These are phyloP conservation scores for Mareca strepera DNA, from an alignment of 2,797 vertebrate genomes.

Conservation along the genomic window DNA sequence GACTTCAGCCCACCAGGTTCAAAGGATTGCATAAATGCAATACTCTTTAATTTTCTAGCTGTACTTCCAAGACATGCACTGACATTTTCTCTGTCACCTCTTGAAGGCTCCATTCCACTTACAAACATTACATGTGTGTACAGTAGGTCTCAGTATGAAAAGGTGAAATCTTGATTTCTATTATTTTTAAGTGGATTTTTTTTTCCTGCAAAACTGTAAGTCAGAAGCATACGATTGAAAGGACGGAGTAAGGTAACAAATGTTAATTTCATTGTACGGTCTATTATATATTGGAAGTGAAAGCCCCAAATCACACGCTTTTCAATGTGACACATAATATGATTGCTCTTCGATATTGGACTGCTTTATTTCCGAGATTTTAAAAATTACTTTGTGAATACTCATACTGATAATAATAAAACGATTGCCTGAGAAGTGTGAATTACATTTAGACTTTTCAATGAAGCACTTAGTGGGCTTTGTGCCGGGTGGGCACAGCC, in stretches of 20 bases:
- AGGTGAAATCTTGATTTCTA: constrained; percentile 33
- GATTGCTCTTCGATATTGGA: constrained; percentile 34
- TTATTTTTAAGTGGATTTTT: constrained; percentile 32
- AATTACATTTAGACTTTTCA: constrained; percentile 64
- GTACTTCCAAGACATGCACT: neutral
- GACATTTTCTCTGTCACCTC: neutral
- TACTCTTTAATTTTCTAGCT: neutral
- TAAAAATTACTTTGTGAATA: constrained; percentile 47
- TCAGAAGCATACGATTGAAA: constrained; percentile 23
- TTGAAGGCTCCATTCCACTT: neutral
- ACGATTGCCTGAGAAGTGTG: constrained; percentile 40
- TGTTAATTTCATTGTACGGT: constrained; percentile 35
- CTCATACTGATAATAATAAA: constrained; percentile 58
- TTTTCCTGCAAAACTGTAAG: neutral
- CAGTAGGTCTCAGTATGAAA: neutral
- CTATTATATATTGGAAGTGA: constrained; percentile 3
- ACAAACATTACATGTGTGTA: neutral
- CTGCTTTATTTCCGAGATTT: constrained; percentile 48
- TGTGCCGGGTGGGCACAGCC: constrained; percentile 33
- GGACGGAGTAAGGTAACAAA: constrained; percentile 20
- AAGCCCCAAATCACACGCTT: constrained; percentile 60
- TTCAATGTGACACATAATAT: constrained; percentile 15
- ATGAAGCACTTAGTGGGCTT: constrained; percentile 54
- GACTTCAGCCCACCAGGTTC: neutral
- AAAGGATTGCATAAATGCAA: neutral